Base-by-base conservation (phyloP, 2,797 vertebrate genomes). In the Nannoperca australis region DNA sequence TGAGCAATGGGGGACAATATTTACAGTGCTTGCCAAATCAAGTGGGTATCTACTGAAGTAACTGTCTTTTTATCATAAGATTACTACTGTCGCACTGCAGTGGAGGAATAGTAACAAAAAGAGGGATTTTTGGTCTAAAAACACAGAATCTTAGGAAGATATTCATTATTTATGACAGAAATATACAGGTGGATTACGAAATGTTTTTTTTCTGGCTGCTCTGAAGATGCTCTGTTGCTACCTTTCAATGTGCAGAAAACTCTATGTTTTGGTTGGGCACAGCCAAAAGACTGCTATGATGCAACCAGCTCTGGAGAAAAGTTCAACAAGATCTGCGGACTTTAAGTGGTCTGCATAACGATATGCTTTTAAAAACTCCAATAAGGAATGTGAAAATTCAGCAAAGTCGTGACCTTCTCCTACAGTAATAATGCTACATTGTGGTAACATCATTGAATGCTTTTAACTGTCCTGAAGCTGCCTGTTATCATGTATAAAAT, bases 401-500 rank as follows among this genome's bases (percentile, higher is more conserved):
- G 11, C 9, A 11, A 63, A 45, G n/a, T 22, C 10, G 20, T 17
- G 32, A 34, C 5, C 12, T 30, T 24, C 12, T 49, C 7, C 18
- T 20, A 24, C 0, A 14, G 27, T n/a, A 36, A 14, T n/a, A 6
- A 2, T 2, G n/a, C 27, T 47, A 6, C 5, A 7, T 2, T 1
- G 4, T 7, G 14, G 13, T 44, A 45, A 38, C 18, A 3, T 20
- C 38, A 5, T 36, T 0, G 15, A 32, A 59, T 69, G 61, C 2
- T 20, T 67, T 34, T 9, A 17, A 36, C 8, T 27, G 14, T 4
- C 40, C 30, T 55, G 17, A 8, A 51, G 13, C 15, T 62, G 14
- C 42, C 38, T 30, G 32, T 36, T n/a, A 51, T 15, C 20, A 42
- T 62, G 12, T 9, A 20, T 36, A 2, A 2, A 44, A 56, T 0